Evolutionary conservation across 2,888 invertebrate genomes (phyloP).

Genomic region (Spatulosminthurus flaviceps): DNA sequence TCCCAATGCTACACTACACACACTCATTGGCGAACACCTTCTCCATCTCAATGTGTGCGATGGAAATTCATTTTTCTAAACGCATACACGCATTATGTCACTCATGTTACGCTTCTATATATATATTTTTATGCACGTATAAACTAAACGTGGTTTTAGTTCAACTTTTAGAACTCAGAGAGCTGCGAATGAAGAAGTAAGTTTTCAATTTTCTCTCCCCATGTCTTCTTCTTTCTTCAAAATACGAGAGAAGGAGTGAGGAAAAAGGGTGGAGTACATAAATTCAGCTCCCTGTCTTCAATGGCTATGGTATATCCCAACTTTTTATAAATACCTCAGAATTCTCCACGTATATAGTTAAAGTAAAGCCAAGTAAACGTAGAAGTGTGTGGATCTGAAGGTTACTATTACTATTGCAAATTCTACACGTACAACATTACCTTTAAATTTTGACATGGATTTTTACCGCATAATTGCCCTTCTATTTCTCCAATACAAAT

Average conservation of each 20-base stretch:
- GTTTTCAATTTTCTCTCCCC: slow-evolving; percentile 29
- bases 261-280: slow-evolving; percentile 34
- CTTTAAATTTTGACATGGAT: slow-evolving; percentile 20
- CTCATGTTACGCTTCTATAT: no score
- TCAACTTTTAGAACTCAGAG: no score
- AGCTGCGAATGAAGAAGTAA: neutral
- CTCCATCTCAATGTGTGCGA: no score
- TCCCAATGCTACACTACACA: no score
- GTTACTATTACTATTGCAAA: no score
- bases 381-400: no score
- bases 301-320: no score
- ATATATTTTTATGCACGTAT: no score
- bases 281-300: neutral
- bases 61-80: no score
- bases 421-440: neutral
- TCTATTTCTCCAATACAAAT: slow-evolving; percentile 23
- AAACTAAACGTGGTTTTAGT: no score
- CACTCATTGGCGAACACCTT: neutral
- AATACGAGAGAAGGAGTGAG: slow-evolving; percentile 8
- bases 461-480: neutral
- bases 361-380: neutral
- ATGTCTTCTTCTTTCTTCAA: neutral
- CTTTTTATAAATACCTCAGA: no score
- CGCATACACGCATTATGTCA: no score
- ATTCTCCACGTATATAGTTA: neutral